Conservation (phyloP, 2,888 invertebrate genomes). For the Patella depressa region DNA sequence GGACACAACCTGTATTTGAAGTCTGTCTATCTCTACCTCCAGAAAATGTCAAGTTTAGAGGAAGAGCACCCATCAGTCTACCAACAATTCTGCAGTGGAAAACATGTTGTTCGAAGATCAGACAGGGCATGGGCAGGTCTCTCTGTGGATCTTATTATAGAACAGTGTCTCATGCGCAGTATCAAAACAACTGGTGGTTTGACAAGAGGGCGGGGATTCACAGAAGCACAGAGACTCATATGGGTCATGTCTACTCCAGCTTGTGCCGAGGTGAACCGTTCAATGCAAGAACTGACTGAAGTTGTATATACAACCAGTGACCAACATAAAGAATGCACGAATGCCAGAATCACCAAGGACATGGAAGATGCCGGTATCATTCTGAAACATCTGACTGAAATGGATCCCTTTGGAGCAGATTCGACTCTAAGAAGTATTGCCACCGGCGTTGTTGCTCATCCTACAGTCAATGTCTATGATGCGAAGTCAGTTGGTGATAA, state of each 20-base stretch:
- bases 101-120: slow-evolving; percentile 13
- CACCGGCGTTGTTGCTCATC: slow-evolving; percentile 12
- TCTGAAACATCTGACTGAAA: slow-evolving; percentile 1
- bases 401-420: slow-evolving; percentile 10
- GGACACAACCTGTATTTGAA: too few relatives aligned
- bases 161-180: slow-evolving; percentile 16
- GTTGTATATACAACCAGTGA: too few relatives aligned
- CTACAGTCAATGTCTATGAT: slow-evolving; percentile 1
- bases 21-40: too few relatives aligned
- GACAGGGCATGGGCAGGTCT: slow-evolving; percentile 8
- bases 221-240: too few relatives aligned
- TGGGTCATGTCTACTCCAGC: too few relatives aligned
- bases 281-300: too few relatives aligned
- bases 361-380: slow-evolving; percentile 8
- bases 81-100: slow-evolving; percentile 4
- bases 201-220: too few relatives aligned
- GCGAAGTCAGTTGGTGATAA: too few relatives aligned
- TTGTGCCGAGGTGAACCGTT: too few relatives aligned
- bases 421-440: background rate
- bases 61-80: background rate
- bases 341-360: slow-evolving; percentile 13
- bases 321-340: too few relatives aligned
- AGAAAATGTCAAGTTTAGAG: background rate
- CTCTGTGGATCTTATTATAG: slow-evolving; percentile 8
- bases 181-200: too few relatives aligned